Base-by-base conservation (phyloP, 2,888 invertebrate species). In the Noctua comes region DNA sequence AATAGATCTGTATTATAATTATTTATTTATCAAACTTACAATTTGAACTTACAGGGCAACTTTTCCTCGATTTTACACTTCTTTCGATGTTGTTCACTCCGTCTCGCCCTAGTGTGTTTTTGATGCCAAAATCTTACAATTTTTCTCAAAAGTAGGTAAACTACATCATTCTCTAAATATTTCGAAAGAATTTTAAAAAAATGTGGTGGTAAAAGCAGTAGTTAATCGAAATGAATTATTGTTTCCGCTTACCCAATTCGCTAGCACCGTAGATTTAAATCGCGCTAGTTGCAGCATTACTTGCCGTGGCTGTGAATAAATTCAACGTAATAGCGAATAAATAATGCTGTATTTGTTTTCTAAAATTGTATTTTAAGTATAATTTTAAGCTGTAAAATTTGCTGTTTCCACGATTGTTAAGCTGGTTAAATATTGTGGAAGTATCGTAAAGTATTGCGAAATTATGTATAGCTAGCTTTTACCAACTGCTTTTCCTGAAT, bases 291-390 rank as follows among this genome's bases (percentile, higher is more conserved):
- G 86, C 73, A 72, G 48, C 74, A 64, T 59, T 84, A 68, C 59
- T 77, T 73, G 69, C 59, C 69, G 8, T 13, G 62, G 74, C 72
- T 68, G 69, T 83, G 70, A 86, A 86, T 86, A 88, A 79, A 86
- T 86, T 76, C 74, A 74, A n/a, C n/a, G 16, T 76, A 88, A 86
- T 79, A 76, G 73, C 73, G 64, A 73, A 68, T 86, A 88, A 82
- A 88, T 78, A 59, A 78, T 51, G 54, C 0, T 40, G 69, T 71
- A 65, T 85, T 76, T 85, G 59, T 70, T 46, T 65, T 70, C 43
- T 86, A 71, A 81, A 85, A 81, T 79, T 71, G 57, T 86, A 86
- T 82, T 64, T 82, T 76, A 51, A 70, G n/a, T 36, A 57, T 62
- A 8, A 59, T 82, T 66, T 76, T 64, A 57, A 21, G n/a, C 68